phyloP scores from a whole-genome alignment of 2,888 invertebrate genomes.

The Myopa testacea region DNA sequence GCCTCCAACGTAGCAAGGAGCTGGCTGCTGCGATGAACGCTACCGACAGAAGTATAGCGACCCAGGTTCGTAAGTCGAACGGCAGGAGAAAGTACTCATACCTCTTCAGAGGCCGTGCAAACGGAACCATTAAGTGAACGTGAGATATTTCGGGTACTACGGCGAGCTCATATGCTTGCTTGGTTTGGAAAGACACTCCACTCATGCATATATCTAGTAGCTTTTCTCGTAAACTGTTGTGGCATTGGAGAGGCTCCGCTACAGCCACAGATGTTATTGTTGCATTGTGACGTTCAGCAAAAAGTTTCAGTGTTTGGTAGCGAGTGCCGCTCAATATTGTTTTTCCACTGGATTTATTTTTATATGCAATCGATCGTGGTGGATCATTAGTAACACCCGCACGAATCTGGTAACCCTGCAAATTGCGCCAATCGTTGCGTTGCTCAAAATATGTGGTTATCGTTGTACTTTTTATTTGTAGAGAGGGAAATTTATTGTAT shows the following conservation, averaged over 20 bases:
- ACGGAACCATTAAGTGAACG: slow-evolving; percentile 43
- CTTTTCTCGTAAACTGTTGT: not conserved
- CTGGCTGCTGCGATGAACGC: slow-evolving; percentile 22
- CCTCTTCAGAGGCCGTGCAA: slow-evolving; percentile 45
- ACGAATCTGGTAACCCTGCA: slow-evolving; percentile 28
- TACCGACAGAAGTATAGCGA: slow-evolving; percentile 5
- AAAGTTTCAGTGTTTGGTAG: slow-evolving; percentile 1
- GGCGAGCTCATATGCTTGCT: slow-evolving; percentile 2
- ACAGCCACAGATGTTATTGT: slow-evolving; percentile 5
- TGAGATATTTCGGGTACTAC: not conserved
- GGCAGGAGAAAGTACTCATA: slow-evolving; percentile 50
- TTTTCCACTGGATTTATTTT: not conserved
- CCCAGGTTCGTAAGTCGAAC: slow-evolving; percentile 41
- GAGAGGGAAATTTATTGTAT: not conserved
- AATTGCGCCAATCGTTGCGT: not conserved
- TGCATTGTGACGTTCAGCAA: slow-evolving; percentile 35
- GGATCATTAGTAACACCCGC: slow-evolving; percentile 34
- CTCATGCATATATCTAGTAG: slow-evolving; percentile 28
- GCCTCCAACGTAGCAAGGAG: slow-evolving; percentile 5
- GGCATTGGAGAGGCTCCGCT: slow-evolving; percentile 23
- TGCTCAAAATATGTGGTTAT: not conserved
- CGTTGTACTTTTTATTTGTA: not conserved
- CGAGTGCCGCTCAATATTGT: slow-evolving; percentile 13
- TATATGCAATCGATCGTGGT: slow-evolving; percentile 31
- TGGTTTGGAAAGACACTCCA: not conserved